Conservation (phyloP, 1,140 invertebrate genomes). For the Ctenoplectra terminalis region DNA sequence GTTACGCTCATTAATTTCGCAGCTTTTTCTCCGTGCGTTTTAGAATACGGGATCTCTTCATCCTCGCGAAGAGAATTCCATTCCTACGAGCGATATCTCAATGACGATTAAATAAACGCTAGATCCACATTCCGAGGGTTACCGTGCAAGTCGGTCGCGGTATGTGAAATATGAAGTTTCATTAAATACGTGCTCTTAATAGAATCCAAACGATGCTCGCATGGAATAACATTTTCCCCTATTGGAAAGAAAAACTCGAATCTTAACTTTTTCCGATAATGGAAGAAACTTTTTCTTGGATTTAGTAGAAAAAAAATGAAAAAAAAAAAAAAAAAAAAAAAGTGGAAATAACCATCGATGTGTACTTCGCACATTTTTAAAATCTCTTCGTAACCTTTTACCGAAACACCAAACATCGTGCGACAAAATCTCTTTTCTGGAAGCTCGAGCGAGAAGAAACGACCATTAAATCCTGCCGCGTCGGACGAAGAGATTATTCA, state of each 20-base stretch:
- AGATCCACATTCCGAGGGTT: constrained; percentile 52
- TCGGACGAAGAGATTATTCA: constrained; percentile 31
- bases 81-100: constrained; percentile 46
- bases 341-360: no score
- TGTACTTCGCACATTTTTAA: no score
- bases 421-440: no score
- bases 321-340: no score
- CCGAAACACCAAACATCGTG: neutral
- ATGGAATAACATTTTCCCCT: constrained; percentile 7
- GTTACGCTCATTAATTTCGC: constrained; percentile 12
- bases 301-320: neutral
- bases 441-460: neutral
- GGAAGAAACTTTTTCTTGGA: no score
- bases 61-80: constrained; percentile 53
- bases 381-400: neutral
- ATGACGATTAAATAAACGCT: constrained; percentile 51
- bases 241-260: no score
- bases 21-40: neutral
- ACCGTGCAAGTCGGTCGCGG: constrained; percentile 25
- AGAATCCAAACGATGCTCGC: neutral
- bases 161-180: constrained; percentile 54
- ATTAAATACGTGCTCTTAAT: constrained; percentile 37
- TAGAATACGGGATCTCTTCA: constrained; percentile 58
- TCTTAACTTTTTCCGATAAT: neutral
- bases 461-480: constrained; percentile 5